phyloP scores from a whole-genome alignment of 2,888 invertebrate species.

The Brachypalpus laphriformis region DNA sequence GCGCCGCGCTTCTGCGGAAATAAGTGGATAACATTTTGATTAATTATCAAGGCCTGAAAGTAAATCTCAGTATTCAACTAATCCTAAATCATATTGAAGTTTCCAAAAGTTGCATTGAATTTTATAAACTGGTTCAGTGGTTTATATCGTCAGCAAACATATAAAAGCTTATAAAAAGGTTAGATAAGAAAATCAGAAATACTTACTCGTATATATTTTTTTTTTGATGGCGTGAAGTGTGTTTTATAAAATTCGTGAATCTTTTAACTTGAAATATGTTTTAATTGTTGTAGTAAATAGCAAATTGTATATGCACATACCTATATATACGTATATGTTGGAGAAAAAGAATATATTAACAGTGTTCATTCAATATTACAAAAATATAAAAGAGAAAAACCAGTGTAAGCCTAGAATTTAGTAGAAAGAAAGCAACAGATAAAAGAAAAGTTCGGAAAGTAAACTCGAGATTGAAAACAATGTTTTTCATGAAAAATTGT shows the following conservation, averaged over 20 bases:
- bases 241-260: conserved; percentile 11
- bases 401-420: background rate
- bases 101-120: background rate
- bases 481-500: background rate
- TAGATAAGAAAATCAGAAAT: conserved; percentile 30
- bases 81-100: background rate
- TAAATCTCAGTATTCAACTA: conserved; percentile 11
- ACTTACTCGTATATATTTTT: no score
- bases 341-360: background rate
- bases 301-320: background rate
- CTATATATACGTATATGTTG: background rate
- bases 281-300: background rate
- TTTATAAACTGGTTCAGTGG: conserved; percentile 1
- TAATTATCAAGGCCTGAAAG: conserved; percentile 15
- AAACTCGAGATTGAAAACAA: background rate
- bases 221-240: conserved; percentile 8
- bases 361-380: background rate
- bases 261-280: background rate
- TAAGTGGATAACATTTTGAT: conserved; percentile 52
- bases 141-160: background rate
- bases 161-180: conserved; percentile 43
- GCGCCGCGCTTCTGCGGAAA: conserved; percentile 40
- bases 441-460: conserved; percentile 14
- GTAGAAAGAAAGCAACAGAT: conserved; percentile 55
- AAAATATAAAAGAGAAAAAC: background rate